Conservation (phyloP, 2,888 invertebrate genomes). For the Cephus pulcher region DNA sequence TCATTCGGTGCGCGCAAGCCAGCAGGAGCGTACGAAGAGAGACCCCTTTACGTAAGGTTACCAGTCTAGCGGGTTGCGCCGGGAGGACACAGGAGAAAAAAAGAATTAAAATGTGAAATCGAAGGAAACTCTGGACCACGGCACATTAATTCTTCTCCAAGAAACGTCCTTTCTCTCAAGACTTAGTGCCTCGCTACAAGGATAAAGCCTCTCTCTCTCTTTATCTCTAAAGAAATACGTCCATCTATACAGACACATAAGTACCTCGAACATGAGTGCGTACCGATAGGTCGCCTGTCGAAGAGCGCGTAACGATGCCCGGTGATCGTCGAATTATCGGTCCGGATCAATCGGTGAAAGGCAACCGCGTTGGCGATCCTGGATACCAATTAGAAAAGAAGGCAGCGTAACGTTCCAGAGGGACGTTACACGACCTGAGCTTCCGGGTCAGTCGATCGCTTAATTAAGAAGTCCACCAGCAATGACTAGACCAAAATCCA, state of each 20-base stretch:
- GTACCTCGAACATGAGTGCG: neutral
- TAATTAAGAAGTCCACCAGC: constrained; percentile 1
- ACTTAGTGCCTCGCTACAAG: neutral
- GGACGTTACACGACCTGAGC: neutral
- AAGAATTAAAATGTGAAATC: neutral
- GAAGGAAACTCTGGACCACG: neutral
- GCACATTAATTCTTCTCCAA: neutral
- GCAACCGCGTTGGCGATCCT: neutral
- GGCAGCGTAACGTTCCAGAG: neutral
- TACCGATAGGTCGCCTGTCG: neutral
- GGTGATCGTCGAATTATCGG: neutral
- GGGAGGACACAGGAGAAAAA: neutral
- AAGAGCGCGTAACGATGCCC: neutral
- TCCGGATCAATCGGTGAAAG: constrained; percentile 4
- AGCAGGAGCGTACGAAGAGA: neutral
- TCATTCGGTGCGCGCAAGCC: neutral
- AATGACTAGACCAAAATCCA: neutral
- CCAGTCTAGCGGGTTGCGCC: neutral
- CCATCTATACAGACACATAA: neutral
- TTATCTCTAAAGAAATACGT: neutral
- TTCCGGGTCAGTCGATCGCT: constrained; percentile 7
- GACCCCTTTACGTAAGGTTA: neutral
- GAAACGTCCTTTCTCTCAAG: neutral
- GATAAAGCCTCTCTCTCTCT: neutral
- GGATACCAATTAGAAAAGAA: constrained; percentile 1